phyloP scores from a whole-genome alignment of 2,113 vertebrate genomes.

The Platysternon megacephalum region DNA sequence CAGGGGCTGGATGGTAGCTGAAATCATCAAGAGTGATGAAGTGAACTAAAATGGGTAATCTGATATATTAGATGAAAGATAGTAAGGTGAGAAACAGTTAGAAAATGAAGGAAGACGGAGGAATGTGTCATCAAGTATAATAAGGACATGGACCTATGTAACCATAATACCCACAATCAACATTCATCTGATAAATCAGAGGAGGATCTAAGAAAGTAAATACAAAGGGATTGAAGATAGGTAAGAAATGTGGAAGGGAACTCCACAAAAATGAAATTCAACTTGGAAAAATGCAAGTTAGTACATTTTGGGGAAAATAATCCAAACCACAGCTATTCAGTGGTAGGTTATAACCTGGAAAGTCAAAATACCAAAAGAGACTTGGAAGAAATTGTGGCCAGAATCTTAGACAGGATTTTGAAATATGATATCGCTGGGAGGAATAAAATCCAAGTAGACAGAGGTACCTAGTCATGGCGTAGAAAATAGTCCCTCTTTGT shows the following conservation, averaged over 20 bases:
- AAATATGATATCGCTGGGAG: background rate
- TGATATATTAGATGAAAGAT: slow-evolving; percentile 13
- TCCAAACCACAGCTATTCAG: background rate
- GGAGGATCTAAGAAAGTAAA: background rate
- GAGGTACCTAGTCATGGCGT: background rate
- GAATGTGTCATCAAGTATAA: background rate
- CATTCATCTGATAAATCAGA: slow-evolving; percentile 12
- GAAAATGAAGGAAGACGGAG: background rate
- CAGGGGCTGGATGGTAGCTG: accelerated
- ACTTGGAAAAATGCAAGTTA: background rate
- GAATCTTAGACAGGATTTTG: background rate
- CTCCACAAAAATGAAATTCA: background rate
- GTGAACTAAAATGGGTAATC: background rate
- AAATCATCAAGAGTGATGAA: background rate
- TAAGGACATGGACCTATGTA: slow-evolving; percentile 3
- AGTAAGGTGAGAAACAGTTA: background rate
- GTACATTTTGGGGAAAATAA: background rate
- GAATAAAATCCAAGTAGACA: slow-evolving; percentile 9
- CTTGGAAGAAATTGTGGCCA: background rate
- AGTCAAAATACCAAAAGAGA: background rate
- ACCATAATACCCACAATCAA: background rate
- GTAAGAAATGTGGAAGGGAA: background rate
- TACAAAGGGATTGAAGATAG: background rate
- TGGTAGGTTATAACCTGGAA: background rate
- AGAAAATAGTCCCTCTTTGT: background rate